These are phyloP conservation scores for Triops cancriformis DNA, from an alignment of 1,140 invertebrate species.

Conservation along the genomic window DNA sequence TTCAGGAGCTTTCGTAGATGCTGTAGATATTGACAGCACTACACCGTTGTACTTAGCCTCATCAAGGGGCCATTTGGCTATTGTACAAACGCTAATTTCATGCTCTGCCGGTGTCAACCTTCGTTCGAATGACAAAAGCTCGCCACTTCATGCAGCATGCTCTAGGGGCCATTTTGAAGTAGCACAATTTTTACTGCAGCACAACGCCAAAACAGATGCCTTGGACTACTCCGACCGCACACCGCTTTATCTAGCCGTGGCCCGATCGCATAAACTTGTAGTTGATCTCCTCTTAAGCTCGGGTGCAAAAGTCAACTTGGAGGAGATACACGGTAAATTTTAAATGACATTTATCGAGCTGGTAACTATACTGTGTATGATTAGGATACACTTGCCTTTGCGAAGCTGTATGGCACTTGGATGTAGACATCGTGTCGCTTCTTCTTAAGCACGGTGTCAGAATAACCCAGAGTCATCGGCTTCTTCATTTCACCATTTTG, in stretches of 20 bases:
- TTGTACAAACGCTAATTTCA: constrained; percentile 33
- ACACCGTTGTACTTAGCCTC: constrained; percentile 42
- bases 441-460: constrained; percentile 48
- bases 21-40: constrained; percentile 37
- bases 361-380: constrained; percentile 23
- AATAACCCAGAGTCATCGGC: constrained; percentile 46
- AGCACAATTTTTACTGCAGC: constrained; percentile 48
- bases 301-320: constrained; percentile 47
- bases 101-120: constrained; percentile 19
- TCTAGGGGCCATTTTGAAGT: constrained; percentile 46
- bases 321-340: constrained; percentile 45
- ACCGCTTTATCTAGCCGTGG: constrained; percentile 47
- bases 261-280: constrained; percentile 41
- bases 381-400: constrained; percentile 46
- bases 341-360: not conserved
- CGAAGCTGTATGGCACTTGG: constrained; percentile 46
- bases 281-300: constrained; percentile 43
- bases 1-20: constrained; percentile 30
- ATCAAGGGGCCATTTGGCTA: constrained; percentile 36
- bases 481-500: constrained; percentile 48
- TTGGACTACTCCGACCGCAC: constrained; percentile 48
- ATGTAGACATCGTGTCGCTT: constrained; percentile 38
- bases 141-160: constrained; percentile 45
- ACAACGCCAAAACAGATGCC: constrained; percentile 48
- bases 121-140: constrained; percentile 36